Evolutionary conservation across 1,140 invertebrate genomes (phyloP), one percentile per base, ranked within the genome.

Genomic region (Hirudo medicinalis): DNA sequence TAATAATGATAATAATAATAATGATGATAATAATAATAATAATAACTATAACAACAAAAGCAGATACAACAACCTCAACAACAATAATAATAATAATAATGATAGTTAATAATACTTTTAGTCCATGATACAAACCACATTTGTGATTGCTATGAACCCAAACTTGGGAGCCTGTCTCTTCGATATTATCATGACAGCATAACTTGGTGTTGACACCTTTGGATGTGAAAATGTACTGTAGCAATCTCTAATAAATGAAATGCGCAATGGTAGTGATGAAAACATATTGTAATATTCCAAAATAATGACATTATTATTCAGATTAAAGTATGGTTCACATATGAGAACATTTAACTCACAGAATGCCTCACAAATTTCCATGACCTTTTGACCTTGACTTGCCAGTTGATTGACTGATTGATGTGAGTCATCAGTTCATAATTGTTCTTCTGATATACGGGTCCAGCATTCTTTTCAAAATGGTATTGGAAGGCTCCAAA

Each of bases 401-500:
- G 22, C 69, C 69, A 70, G 6, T 29, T 19, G n/a, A 70, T 49
- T 6, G 25, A 53, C 4, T 19, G 19, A 20, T 70, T 49, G 20
- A 70, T 40, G 69, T 69, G 66, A 71, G 54, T 67, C 73, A 74
- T 54, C 55, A 32, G 25, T 69, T 43, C 0, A 72, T 72, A 68
- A 72, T 74, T 36, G 54, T 66, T 27, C 54, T 72, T 66, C 74
- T 68, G 69, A 40, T 63, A 29, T 19, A 29, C 53, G 15, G 49
- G 66, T 49, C 78, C 78, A 77, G 78, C 78, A 80, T 87, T 84
- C 22, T 83, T 78, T n/a, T 81, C 69, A 53, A 87, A 82, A 76
- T 88, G 86, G 78, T 87, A 87, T 32, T 79, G 79, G 69, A 88
- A 83, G 32, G 85, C 81, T 32, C 73, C 72, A 77, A 75, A 85